phyloP scores from a whole-genome alignment of 2,888 invertebrate genomes.

The Leucozona laternaria region DNA sequence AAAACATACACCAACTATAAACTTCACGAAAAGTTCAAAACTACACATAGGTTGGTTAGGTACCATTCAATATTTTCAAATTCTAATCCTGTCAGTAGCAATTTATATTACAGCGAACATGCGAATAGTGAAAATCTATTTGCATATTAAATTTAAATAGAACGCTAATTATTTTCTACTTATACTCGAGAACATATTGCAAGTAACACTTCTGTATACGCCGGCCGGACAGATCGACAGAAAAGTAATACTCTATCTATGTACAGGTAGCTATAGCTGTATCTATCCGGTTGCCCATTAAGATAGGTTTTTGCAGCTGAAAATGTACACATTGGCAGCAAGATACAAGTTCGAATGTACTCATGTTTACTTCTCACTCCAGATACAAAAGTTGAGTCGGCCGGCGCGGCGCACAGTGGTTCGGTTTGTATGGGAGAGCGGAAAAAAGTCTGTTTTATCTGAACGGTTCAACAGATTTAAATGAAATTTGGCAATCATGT shows the following conservation, averaged over 20 bases:
- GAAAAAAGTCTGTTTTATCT: too few species aligned
- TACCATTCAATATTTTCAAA: not conserved
- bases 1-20: not conserved
- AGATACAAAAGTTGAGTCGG: conserved; percentile 47
- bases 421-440: too few species aligned
- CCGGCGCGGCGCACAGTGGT: too few species aligned
- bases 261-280: not conserved
- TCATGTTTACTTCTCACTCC: conserved; percentile 66
- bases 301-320: conserved; percentile 13
- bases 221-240: conserved; percentile 54
- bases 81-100: conserved; percentile 38
- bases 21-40: not conserved
- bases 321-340: conserved; percentile 20
- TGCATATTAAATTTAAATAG: conserved; percentile 55
- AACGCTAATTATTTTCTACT: conserved; percentile 71
- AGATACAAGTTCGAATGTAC: conserved; percentile 66
- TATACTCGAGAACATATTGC: conserved; percentile 43
- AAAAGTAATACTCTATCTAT: conserved; percentile 4
- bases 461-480: too few species aligned
- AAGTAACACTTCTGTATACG: conserved; percentile 1
- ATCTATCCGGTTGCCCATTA: not conserved
- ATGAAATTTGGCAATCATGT: too few species aligned
- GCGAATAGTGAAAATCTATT: conserved; percentile 42
- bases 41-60: too few species aligned
- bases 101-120: conserved; percentile 39